Conservation (phyloP, 2,797 vertebrate species). For the Poecilia wingei region DNA sequence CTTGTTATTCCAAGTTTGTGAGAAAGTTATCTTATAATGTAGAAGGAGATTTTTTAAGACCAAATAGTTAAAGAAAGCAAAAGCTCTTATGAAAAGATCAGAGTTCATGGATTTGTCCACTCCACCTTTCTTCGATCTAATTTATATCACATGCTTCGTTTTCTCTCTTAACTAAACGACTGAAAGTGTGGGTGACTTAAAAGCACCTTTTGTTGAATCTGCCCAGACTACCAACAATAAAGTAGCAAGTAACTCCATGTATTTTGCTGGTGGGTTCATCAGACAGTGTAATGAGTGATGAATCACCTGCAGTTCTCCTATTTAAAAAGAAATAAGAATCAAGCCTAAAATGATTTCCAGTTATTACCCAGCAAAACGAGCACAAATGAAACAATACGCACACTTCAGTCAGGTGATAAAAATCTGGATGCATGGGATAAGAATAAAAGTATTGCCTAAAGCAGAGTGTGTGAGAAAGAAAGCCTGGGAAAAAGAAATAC, state of each 20-base stretch:
- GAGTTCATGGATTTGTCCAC: neutral
- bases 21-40: neutral
- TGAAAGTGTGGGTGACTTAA: neutral
- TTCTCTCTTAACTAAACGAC: neutral
- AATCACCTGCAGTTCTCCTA: neutral
- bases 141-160: constrained; percentile 14
- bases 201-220: neutral
- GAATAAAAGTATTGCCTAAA: constrained; percentile 20
- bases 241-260: neutral
- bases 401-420: constrained; percentile 21
- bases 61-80: neutral
- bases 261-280: constrained; percentile 4
- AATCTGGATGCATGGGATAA: constrained; percentile 33
- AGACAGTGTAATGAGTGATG: constrained; percentile 3
- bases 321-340: neutral
- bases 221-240: constrained; percentile 5
- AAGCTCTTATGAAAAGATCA: neutral
- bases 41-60: neutral
- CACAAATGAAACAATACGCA: constrained; percentile 9
- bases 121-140: neutral
- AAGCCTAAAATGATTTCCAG: neutral
- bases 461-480: constrained; percentile 11
- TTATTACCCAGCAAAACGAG: constrained; percentile 5
- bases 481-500: constrained; percentile 26
- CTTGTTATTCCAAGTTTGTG: neutral